phyloP scores from a whole-genome alignment of 2,888 invertebrate species.

The Trypoxylon attenuatum region DNA sequence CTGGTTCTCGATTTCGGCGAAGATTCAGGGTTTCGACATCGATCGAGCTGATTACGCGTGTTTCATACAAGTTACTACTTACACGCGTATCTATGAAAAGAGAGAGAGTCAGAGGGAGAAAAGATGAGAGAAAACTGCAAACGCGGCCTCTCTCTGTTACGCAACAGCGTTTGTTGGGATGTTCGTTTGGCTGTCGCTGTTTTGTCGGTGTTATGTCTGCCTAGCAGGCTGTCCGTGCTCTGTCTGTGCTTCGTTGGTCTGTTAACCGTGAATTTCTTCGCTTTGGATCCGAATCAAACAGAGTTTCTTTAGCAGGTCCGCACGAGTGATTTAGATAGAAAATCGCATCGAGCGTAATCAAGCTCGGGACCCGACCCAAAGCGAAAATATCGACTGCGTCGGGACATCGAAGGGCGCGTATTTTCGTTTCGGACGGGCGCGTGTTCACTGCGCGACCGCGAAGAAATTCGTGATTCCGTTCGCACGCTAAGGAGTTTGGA shows the following conservation, averaged over 20 bases:
- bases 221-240: conserved; percentile 1
- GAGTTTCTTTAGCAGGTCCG: not conserved
- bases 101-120: conserved; percentile 13
- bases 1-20: conserved; percentile 1
- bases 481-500: conserved; percentile 1
- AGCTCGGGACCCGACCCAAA: conserved; percentile 5
- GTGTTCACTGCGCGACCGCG: conserved; percentile 20
- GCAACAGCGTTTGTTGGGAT: too few species aligned
- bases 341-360: not conserved
- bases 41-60: conserved; percentile 5
- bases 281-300: conserved; percentile 3
- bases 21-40: conserved; percentile 1
- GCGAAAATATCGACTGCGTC: conserved; percentile 15
- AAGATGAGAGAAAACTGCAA: conserved; percentile 24
- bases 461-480: conserved; percentile 4
- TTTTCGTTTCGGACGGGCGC: conserved; percentile 14
- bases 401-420: conserved; percentile 9
- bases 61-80: not conserved
- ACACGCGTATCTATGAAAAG: not conserved
- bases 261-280: conserved; percentile 6
- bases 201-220: too few species aligned
- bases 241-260: not conserved
- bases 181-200: too few species aligned
- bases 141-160: conserved; percentile 22
- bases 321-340: not conserved